Evolutionary conservation across 37 sponge, comb jelly and placozoan species (phyloP).

Genomic region (Aphrocallistes beatrix): DNA sequence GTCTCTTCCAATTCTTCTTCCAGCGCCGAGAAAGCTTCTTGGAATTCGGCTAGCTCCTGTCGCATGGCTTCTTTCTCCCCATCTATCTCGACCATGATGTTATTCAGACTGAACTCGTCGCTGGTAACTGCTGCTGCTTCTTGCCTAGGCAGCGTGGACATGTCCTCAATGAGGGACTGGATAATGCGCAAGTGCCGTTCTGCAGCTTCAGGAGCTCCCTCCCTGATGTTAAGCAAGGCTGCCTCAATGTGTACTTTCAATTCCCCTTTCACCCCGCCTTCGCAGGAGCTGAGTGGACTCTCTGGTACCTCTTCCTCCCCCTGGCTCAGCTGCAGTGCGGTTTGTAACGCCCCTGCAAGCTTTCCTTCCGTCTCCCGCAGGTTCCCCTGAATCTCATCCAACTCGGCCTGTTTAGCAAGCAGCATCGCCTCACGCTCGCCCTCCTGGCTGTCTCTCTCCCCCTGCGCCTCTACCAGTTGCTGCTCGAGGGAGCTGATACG

Average conservation of each 20-base stretch:
- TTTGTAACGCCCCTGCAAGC: background rate
- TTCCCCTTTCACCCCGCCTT: background rate
- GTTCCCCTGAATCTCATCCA: background rate
- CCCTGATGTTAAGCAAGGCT: background rate
- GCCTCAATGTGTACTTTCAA: background rate
- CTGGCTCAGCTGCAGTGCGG: background rate
- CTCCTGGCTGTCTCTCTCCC: background rate
- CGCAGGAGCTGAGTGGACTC: background rate
- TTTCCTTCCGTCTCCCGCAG: background rate
- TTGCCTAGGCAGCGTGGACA: background rate
- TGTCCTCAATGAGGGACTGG: background rate
- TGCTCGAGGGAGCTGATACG: background rate
- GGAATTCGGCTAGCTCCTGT: constrained; percentile 7
- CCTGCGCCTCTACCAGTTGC: background rate
- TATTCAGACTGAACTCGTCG: background rate
- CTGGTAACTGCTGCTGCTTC: background rate
- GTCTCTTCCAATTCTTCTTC: constrained; percentile 6
- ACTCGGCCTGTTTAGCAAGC: background rate
- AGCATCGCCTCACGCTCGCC: background rate
- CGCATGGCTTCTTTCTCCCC: background rate
- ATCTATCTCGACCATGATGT: background rate
- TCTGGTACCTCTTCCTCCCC: background rate
- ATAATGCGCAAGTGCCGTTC: background rate
- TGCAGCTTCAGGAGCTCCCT: background rate
- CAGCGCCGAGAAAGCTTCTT: constrained; percentile 1